Evolutionary conservation across 2,888 invertebrate species (phyloP).

Genomic region (Cerastis rubricosa): DNA sequence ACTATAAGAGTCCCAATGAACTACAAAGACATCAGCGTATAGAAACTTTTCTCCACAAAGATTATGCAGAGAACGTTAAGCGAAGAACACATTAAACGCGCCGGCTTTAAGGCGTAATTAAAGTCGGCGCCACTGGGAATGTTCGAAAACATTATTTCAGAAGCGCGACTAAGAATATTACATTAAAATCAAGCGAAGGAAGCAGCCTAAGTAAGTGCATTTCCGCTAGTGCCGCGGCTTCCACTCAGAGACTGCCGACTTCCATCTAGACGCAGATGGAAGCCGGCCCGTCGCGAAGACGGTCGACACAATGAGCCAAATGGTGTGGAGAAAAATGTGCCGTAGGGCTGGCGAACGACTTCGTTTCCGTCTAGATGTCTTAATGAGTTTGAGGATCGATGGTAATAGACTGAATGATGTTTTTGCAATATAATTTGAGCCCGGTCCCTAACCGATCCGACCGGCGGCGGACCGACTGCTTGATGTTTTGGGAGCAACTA

Average conservation of each 20-base stretch:
- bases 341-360: slow-evolving; percentile 56
- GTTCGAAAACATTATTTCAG: slow-evolving; percentile 73
- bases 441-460: not conserved
- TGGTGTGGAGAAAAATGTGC: slow-evolving; percentile 72
- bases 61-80: slow-evolving; percentile 68
- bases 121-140: slow-evolving; percentile 69
- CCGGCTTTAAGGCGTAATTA: slow-evolving; percentile 70
- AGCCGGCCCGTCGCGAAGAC: slow-evolving; percentile 52
- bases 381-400: not conserved
- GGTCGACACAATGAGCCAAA: slow-evolving; percentile 71
- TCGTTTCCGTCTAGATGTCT: not conserved
- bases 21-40: slow-evolving; percentile 64
- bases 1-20: slow-evolving; percentile 56
- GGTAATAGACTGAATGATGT: not conserved
- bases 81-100: slow-evolving; percentile 69
- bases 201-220: slow-evolving; percentile 77
- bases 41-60: slow-evolving; percentile 63
- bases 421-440: not conserved
- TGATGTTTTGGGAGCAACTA: not conserved
- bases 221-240: slow-evolving; percentile 68
- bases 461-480: not conserved
- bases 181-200: slow-evolving; percentile 75
- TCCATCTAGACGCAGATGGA: slow-evolving; percentile 62
- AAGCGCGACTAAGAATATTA: slow-evolving; percentile 73
- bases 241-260: slow-evolving; percentile 58